Evolutionary conservation across 1,140 invertebrate genomes (phyloP).

Genomic region (Platorchestia sp.): DNA sequence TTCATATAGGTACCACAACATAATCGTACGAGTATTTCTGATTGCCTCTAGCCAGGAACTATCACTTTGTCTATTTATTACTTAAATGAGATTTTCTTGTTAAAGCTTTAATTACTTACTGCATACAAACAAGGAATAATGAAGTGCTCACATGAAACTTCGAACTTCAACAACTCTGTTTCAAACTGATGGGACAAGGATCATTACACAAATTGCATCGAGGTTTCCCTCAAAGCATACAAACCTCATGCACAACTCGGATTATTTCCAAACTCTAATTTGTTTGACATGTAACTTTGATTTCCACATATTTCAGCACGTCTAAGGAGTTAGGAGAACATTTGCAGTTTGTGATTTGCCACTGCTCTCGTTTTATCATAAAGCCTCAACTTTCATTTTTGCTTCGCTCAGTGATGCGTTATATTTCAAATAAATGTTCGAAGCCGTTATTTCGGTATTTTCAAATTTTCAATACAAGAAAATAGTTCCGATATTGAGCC

Average conservation of each 20-base stretch:
- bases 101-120: background rate
- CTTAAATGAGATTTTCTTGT: background rate
- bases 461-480: no score
- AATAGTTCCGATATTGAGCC: no score
- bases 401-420: no score
- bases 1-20: no score
- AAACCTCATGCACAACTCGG: background rate
- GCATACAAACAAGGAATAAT: background rate
- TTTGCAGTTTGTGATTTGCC: no score
- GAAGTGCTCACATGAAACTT: background rate
- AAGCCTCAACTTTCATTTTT: no score
- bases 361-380: no score
- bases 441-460: no score
- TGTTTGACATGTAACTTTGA: no score
- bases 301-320: no score
- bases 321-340: no score
- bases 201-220: background rate
- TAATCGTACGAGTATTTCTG: background rate
- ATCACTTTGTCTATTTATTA: background rate
- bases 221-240: background rate
- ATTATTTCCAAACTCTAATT: background rate
- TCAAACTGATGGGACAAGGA: background rate
- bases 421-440: no score
- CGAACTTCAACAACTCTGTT: background rate
- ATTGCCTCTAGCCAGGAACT: background rate